Percentiles rank a stretch among this genome's conserved stretches.
Evolutionary conservation across 2,113 vertebrate species (phyloP).

Genomic region (Semnornis frantzii): DNA sequence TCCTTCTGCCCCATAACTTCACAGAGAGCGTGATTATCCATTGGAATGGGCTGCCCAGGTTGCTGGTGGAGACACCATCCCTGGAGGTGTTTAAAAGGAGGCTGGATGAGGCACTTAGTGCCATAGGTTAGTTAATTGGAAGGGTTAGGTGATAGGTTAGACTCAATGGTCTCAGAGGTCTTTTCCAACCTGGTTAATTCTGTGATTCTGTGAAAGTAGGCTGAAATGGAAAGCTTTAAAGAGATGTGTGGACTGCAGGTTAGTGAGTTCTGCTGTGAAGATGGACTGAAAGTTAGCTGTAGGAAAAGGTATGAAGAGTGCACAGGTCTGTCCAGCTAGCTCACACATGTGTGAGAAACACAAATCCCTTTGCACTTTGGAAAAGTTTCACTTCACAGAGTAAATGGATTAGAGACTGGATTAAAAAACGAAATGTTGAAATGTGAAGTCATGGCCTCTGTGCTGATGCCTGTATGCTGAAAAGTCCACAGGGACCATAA

Average conservation of each 20-base stretch:
- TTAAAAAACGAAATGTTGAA: slow-evolving; percentile 17
- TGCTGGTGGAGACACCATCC: too few relatives aligned
- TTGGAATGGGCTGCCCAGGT: too few relatives aligned
- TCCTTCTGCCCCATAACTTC: too few relatives aligned
- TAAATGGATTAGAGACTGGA: slow-evolving; percentile 10
- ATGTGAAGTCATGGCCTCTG: not conserved
- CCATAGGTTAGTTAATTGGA: too few relatives aligned
- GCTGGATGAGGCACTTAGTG: too few relatives aligned
- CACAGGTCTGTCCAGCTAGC: not conserved
- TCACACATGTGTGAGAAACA: not conserved
- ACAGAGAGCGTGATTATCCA: too few relatives aligned
- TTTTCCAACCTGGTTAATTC: too few relatives aligned
- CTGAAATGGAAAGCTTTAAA: not conserved
- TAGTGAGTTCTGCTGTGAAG: not conserved
- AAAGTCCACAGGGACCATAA: not conserved
- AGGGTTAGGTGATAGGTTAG: too few relatives aligned
- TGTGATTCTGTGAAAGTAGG: not conserved
- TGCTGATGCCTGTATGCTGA: not conserved
- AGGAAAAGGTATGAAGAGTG: not conserved
- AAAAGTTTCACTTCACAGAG: slow-evolving; percentile 17
- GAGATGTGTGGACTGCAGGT: not conserved
- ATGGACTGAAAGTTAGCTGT: not conserved
- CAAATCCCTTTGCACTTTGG: slow-evolving; percentile 23
- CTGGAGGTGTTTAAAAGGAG: too few relatives aligned
- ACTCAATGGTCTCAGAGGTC: too few relatives aligned